Evolutionary conservation across 1,140 invertebrate species (phyloP).

Genomic region (Leptopilina clavipes): DNA sequence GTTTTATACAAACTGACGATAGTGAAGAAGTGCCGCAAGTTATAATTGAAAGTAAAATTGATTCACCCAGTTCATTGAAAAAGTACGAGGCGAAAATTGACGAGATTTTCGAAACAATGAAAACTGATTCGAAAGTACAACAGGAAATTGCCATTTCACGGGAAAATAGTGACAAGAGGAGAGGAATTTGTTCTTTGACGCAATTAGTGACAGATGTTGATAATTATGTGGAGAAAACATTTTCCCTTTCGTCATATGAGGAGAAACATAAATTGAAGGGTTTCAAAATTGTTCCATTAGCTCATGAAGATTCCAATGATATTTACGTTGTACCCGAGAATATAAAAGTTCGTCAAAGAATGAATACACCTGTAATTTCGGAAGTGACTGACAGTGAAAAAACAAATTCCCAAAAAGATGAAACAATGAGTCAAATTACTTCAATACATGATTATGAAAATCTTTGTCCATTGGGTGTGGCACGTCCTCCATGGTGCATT

Average conservation of each 20-base stretch:
- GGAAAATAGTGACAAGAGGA: slow-evolving; percentile 54
- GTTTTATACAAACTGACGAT: slow-evolving; percentile 56
- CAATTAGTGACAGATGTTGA: slow-evolving; percentile 55
- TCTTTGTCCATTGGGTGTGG: slow-evolving; percentile 80
- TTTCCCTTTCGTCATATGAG: slow-evolving; percentile 38
- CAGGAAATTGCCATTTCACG: slow-evolving; percentile 28
- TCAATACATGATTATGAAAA: slow-evolving; percentile 83
- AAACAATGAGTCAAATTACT: slow-evolving; percentile 78
- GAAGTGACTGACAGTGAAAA: slow-evolving; percentile 45
- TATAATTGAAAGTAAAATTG: slow-evolving; percentile 41
- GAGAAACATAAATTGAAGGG: slow-evolving; percentile 14
- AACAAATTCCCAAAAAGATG: slow-evolving; percentile 57
- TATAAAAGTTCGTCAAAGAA: slow-evolving; percentile 50
- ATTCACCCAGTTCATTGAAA: neutral
- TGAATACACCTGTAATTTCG: slow-evolving; percentile 53
- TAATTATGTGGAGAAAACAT: slow-evolving; percentile 52
- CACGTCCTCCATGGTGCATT: slow-evolving; percentile 80
- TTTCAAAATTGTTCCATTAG: neutral
- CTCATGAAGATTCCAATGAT: slow-evolving; percentile 36
- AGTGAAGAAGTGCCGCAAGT: slow-evolving; percentile 49
- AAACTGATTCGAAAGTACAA: neutral
- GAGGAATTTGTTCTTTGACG: slow-evolving; percentile 63
- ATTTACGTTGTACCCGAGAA: slow-evolving; percentile 34
- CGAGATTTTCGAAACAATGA: neutral
- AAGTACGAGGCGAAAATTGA: slow-evolving; percentile 19